Evolutionary conservation across 2,888 invertebrate species (phyloP).

Genomic region (Ormyrus labotus): DNA sequence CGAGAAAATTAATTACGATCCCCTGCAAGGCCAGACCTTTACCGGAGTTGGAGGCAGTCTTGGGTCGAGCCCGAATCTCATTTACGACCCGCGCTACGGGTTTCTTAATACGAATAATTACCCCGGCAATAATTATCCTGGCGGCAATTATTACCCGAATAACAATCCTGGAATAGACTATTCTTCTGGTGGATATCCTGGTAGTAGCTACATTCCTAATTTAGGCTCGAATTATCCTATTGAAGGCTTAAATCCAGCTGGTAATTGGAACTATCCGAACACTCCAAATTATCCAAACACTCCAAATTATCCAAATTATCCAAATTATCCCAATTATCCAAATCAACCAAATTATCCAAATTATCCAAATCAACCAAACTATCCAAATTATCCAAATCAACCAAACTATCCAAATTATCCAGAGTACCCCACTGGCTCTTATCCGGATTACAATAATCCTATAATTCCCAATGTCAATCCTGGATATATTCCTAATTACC

Average conservation of each 20-base stretch:
- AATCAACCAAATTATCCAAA: conserved; percentile 9
- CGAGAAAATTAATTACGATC: conserved; percentile 41
- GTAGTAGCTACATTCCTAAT: background rate
- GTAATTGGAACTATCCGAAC: background rate
- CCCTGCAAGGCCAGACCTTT: conserved; percentile 16
- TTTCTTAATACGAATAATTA: background rate
- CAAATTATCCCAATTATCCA: conserved; percentile 2
- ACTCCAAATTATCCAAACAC: conserved; percentile 3
- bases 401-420: background rate
- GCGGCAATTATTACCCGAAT: background rate
- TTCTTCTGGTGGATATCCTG: background rate
- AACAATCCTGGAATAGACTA: conserved; percentile 8
- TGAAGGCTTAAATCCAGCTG: background rate
- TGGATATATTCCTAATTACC: conserved; percentile 10
- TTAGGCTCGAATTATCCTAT: background rate
- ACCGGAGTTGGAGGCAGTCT: conserved; percentile 4
- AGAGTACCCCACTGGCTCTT: background rate
- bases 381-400: conserved; percentile 2
- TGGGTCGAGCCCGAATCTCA: background rate
- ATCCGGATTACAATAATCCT: background rate
- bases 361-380: background rate
- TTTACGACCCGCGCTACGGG: conserved; percentile 36
- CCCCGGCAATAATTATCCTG: background rate
- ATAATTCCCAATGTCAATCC: background rate
- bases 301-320: conserved; percentile 8